A percentile compares a stretch with the other conserved stretches of the same genome.
Conservation (phyloP, 2,797 vertebrate species). For the Urocyon cinereoargenteus region DNA sequence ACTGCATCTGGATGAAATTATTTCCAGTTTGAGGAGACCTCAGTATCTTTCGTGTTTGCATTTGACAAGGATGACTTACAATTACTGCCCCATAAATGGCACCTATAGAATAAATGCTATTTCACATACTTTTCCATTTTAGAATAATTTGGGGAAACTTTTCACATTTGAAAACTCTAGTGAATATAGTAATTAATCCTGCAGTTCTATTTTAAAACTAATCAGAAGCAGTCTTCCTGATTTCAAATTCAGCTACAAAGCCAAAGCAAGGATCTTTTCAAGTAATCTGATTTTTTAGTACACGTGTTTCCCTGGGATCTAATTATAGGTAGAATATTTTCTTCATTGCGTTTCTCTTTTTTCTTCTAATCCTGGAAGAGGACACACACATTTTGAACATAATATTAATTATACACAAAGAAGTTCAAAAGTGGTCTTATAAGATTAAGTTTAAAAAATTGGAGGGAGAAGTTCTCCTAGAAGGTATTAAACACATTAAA, state of each 20-base stretch:
- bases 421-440: conserved; percentile 48
- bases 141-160: conserved; percentile 14
- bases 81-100: not conserved
- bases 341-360: conserved; percentile 42
- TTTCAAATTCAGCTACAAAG: conserved; percentile 64
- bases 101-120: not conserved
- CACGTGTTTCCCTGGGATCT: conserved; percentile 56
- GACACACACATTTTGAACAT: conserved; percentile 3
- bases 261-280: conserved; percentile 46
- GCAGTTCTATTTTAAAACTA: conserved; percentile 61
- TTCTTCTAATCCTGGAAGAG: conserved; percentile 35
- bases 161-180: conserved; percentile 18
- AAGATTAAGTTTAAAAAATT: conserved; percentile 25
- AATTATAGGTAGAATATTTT: conserved; percentile 63
- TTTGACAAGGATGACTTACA: not conserved
- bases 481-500: not conserved
- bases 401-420: conserved; percentile 58
- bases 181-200: conserved; percentile 57
- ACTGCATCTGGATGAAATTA: not conserved
- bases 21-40: not conserved
- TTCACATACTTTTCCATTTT: conserved; percentile 35
- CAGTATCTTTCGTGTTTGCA: not conserved
- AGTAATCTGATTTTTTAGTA: conserved; percentile 38
- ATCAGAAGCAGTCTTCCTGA: conserved; percentile 17
- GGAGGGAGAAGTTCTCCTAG: not conserved